phyloP scores from a whole-genome alignment of 1,140 invertebrate species.

The Sycophila sp. region DNA sequence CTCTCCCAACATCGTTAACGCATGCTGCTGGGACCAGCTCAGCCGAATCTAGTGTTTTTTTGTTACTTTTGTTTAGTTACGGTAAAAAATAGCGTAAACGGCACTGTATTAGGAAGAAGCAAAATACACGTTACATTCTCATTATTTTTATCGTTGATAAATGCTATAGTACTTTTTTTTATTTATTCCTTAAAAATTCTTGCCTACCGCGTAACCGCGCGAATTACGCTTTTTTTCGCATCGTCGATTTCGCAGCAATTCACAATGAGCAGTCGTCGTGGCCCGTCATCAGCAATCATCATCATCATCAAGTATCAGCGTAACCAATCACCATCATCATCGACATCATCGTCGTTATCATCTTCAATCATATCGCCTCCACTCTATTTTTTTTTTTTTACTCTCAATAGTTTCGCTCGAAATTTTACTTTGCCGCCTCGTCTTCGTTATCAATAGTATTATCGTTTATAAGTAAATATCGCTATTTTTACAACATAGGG shows the following conservation, averaged over 20 bases:
- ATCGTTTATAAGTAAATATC: conserved; percentile 47
- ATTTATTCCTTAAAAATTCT: conserved; percentile 43
- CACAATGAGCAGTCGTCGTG: neutral
- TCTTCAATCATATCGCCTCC: neutral
- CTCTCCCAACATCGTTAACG: conserved; percentile 48
- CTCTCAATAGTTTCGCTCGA: conserved; percentile 8
- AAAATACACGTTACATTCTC: conserved; percentile 67
- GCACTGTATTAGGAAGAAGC: conserved; percentile 69
- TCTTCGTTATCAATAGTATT: conserved; percentile 44
- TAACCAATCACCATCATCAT: conserved; percentile 9
- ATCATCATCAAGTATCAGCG: neutral
- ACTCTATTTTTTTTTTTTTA: too few species aligned
- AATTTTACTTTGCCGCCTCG: neutral
- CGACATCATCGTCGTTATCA: neutral
- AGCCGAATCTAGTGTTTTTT: conserved; percentile 51
- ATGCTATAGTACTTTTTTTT: conserved; percentile 58
- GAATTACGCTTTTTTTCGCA: neutral
- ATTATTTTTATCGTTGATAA: conserved; percentile 65
- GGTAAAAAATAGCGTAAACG: conserved; percentile 69
- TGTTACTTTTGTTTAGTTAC: conserved; percentile 49
- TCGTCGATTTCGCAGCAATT: neutral
- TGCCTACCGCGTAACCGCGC: neutral
- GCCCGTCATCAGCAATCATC: conserved; percentile 7
- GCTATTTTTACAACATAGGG: conserved; percentile 52
- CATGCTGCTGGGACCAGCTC: conserved; percentile 49